Evolutionary conservation across 2,797 vertebrate species (phyloP).

Genomic region (Lerista edwardsae): DNA sequence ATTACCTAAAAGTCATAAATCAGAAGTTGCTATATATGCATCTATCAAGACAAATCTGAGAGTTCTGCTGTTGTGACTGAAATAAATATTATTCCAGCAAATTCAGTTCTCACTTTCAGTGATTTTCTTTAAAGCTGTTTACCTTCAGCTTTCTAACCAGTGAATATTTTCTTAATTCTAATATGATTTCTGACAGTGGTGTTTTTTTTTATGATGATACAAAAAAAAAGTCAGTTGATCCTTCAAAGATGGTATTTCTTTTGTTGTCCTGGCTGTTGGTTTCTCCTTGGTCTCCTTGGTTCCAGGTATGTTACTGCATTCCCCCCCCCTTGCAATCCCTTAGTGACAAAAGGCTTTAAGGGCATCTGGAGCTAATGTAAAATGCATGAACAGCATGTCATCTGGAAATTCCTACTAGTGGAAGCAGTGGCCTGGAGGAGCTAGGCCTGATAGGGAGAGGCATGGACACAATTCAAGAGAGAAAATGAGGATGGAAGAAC

Average conservation of each 20-base stretch:
- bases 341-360: conserved; percentile 65
- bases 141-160: conserved; percentile 66
- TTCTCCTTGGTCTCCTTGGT: conserved; percentile 28
- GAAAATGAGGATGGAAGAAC: conserved; percentile 4
- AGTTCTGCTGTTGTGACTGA: conserved; percentile 74
- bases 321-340: conserved; percentile 42
- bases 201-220: conserved; percentile 47
- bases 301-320: conserved; percentile 49
- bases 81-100: conserved; percentile 79
- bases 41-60: conserved; percentile 75
- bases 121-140: conserved; percentile 67
- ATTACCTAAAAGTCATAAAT: conserved; percentile 76
- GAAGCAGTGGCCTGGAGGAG: conserved; percentile 34
- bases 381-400: conserved; percentile 37
- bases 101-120: conserved; percentile 77
- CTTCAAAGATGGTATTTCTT: conserved; percentile 60
- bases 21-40: conserved; percentile 80
- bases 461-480: conserved; percentile 42
- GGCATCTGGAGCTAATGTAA: conserved; percentile 63
- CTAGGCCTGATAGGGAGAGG: conserved; percentile 51
- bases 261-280: conserved; percentile 60
- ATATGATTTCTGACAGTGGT: conserved; percentile 60
- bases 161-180: conserved; percentile 58
- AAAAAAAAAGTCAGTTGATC: conserved; percentile 66
- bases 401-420: conserved; percentile 59